A percentile compares a stretch with the other conserved stretches of the same genome.
Conservation (phyloP, 2,113 vertebrate species). For the Antennarius striatus region DNA sequence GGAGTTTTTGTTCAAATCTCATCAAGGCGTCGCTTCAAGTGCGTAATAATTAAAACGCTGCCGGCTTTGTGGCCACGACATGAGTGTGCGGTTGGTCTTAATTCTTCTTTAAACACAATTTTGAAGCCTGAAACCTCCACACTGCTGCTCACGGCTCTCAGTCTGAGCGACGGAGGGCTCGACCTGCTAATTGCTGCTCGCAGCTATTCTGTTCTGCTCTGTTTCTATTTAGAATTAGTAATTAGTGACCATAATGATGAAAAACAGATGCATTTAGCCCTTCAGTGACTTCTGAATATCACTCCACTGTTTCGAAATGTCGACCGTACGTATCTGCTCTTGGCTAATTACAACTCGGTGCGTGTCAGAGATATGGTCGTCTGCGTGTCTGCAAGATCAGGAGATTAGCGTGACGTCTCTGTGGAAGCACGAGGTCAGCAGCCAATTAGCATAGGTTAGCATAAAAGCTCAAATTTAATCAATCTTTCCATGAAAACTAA, state of each 20-base stretch:
- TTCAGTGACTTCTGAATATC: conserved; percentile 1
- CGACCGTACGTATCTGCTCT: background rate
- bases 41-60: no score
- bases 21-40: background rate
- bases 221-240: background rate
- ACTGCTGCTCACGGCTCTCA: no score
- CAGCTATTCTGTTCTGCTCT: background rate
- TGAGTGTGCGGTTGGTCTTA: no score
- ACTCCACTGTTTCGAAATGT: background rate
- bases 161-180: no score
- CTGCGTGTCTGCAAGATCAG: no score
- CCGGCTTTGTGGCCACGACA: no score
- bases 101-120: no score
- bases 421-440: background rate
- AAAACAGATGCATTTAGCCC: background rate
- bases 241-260: background rate
- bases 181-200: no score
- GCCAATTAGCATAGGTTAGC: background rate
- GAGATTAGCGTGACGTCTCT: background rate
- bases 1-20: no score
- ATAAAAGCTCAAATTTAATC: no score
- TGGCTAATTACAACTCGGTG: background rate
- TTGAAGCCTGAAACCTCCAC: no score
- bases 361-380: background rate
- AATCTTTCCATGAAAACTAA: no score